phyloP scores from a whole-genome alignment of 2,797 vertebrate genomes.

The Adrianichthys oophorus region DNA sequence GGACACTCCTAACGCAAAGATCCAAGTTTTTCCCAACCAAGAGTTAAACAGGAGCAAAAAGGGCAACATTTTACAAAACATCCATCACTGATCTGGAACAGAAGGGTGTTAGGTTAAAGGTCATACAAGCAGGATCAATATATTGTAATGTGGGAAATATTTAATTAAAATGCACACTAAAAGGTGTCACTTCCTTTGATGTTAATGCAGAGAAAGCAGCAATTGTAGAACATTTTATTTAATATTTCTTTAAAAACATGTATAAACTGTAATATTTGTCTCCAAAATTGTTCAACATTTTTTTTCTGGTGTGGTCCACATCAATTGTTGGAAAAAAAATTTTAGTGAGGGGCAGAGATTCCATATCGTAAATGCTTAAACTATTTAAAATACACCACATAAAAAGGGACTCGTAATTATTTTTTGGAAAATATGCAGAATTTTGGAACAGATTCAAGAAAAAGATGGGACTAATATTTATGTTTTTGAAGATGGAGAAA shows the following conservation, averaged over 20 bases:
- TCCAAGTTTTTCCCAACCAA: slow-evolving; percentile 51
- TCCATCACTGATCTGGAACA: slow-evolving; percentile 31
- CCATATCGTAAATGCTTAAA: too few relatives aligned
- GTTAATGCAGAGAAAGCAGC: neutral
- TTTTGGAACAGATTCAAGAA: too few relatives aligned
- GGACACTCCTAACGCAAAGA: slow-evolving; percentile 28
- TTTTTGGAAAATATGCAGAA: too few relatives aligned
- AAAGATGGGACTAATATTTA: too few relatives aligned
- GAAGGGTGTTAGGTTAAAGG: slow-evolving; percentile 6
- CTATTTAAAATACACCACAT: too few relatives aligned
- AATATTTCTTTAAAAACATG: too few relatives aligned
- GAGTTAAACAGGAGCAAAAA: neutral
- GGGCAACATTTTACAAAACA: slow-evolving; percentile 2
- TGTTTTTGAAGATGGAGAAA: too few relatives aligned
- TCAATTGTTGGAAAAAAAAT: neutral
- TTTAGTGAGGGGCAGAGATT: neutral
- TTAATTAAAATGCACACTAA: slow-evolving; percentile 2
- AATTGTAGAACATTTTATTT: neutral
- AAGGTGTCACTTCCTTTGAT: neutral
- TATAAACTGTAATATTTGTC: too few relatives aligned
- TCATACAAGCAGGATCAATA: slow-evolving; percentile 5
- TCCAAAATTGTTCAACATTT: neutral
- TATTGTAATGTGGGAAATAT: neutral
- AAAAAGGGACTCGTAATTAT: too few relatives aligned
- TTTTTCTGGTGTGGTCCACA: neutral